These are phyloP conservation scores for Chlamydotis undulata DNA, from an alignment of 2,113 vertebrate genomes.

Conservation along the genomic window DNA sequence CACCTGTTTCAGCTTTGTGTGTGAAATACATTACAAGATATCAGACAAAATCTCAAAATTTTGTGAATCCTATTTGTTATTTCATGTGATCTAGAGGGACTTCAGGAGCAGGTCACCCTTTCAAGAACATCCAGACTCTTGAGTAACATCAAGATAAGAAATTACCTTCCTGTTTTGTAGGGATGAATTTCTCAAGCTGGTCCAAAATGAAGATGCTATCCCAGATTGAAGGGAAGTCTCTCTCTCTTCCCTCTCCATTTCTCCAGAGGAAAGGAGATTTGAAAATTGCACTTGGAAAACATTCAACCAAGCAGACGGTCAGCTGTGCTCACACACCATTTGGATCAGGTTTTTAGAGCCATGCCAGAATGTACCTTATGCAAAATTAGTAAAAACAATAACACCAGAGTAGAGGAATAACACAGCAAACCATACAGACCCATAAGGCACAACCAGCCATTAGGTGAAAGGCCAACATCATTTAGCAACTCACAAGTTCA, in stretches of 20 bases:
- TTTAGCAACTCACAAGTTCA: constrained; percentile 70
- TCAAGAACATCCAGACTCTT: not conserved
- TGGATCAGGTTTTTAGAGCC: constrained; percentile 61
- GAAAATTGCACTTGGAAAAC: constrained; percentile 67
- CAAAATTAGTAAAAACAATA: constrained; percentile 55
- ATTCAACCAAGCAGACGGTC: constrained; percentile 61
- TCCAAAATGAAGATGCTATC: not conserved
- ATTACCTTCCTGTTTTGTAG: not conserved
- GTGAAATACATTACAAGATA: not conserved
- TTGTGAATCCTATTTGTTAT: not conserved
- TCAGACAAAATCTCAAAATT: not conserved
- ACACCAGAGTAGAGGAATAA: constrained; percentile 56
- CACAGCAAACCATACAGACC: constrained; percentile 53
- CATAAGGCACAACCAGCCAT: constrained; percentile 34
- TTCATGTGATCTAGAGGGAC: not conserved
- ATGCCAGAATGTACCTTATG: constrained; percentile 63
- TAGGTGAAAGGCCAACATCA: constrained; percentile 69
- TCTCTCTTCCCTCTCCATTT: not conserved
- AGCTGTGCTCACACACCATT: constrained; percentile 50
- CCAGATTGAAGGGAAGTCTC: not conserved
- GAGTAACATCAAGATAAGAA: not conserved
- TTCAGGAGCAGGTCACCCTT: not conserved
- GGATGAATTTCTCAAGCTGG: not conserved
- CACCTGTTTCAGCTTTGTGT: not conserved
- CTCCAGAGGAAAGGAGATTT: constrained; percentile 46